Conservation (phyloP, 2,113 vertebrate genomes). For the Pomatostomus ruficeps region DNA sequence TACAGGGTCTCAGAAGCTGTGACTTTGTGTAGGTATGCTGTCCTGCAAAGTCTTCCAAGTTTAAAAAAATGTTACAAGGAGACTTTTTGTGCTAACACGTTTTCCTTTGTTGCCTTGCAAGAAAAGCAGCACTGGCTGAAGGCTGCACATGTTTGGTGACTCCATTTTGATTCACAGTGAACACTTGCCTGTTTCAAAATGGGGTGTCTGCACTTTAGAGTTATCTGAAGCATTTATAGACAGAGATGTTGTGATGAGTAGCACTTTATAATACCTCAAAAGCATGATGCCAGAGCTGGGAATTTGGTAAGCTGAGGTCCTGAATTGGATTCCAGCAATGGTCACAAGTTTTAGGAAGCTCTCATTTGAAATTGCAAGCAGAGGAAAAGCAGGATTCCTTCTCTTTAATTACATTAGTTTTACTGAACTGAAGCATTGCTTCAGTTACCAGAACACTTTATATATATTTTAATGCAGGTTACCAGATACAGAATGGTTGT, state of each 20-base stretch:
- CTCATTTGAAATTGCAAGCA: slow-evolving; percentile 49
- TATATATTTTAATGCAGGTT: slow-evolving; percentile 53
- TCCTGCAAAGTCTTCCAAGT: slow-evolving; percentile 43
- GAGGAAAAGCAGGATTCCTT: slow-evolving; percentile 23
- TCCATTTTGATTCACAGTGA: slow-evolving; percentile 62
- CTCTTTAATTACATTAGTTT: slow-evolving; percentile 55
- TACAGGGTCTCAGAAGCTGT: slow-evolving; percentile 12
- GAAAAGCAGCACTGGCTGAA: slow-evolving; percentile 31
- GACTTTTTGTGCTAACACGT: slow-evolving; percentile 40
- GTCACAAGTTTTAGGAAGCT: slow-evolving; percentile 51
- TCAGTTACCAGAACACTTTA: slow-evolving; percentile 47
- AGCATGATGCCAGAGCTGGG: slow-evolving; percentile 29
- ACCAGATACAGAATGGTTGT: neutral
- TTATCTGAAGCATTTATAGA: slow-evolving; percentile 41
- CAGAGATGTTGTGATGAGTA: slow-evolving; percentile 8
- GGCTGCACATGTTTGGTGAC: slow-evolving; percentile 24
- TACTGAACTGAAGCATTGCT: slow-evolving; percentile 55
- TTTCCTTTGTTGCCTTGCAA: slow-evolving; percentile 47
- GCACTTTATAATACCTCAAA: slow-evolving; percentile 38
- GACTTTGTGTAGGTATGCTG: slow-evolving; percentile 32
- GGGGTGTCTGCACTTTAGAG: slow-evolving; percentile 35
- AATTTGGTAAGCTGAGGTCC: slow-evolving; percentile 43
- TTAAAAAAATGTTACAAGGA: slow-evolving; percentile 14
- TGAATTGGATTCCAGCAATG: slow-evolving; percentile 59
- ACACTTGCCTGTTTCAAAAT: slow-evolving; percentile 47